Base-by-base conservation (phyloP, 2,888 invertebrate species). In the Sipha maydis region DNA sequence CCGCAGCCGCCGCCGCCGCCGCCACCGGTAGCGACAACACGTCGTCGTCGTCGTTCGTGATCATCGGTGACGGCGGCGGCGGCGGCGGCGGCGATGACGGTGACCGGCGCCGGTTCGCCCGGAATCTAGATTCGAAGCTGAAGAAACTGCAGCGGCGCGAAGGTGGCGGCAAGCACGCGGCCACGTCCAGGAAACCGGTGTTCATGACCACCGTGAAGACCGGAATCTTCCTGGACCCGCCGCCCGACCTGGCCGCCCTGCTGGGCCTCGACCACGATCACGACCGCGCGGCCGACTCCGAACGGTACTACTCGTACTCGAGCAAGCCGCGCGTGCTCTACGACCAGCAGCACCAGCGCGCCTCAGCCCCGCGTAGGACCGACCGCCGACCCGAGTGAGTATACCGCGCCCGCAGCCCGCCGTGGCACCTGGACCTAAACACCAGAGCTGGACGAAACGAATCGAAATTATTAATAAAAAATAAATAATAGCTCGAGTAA, bases 201-300 rank as follows among this genome's bases (percentile, higher is more conserved):
- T 97, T 97, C 91, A 94, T 96, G 90, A 96, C 96, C 19, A 96
- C 96, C 0, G 97, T 97, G 76, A 95, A 95, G 90, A 94, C 94
- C 84, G 97, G 97, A 4, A 94, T 95, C 91, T 97, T 96, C 91
- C 92, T 96, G 90, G 94, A 95, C 91, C 96, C 97, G 9, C 95
- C 96, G 0, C 94, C 95, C n/a, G 94, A 94, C 91, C 92, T 95
- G 76, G 95, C 96, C 14, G 92, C 92, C 11, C 92, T 95, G n/a
- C 92, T 95, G 34, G 95, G 95, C 0, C 92, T 95, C 89, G 92
- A 91, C 25, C 61, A 25, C 91, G 93, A 91, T 91, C 92, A 25
- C 91, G 93, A 91, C 91, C 92, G 91, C 83, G 38, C 78, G 28
- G 89, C 89, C 69, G 90, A 90, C 75, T 71, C 91, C 3, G 34